Conservation (phyloP, 1,140 invertebrate genomes). For the Drosophila navojoa region DNA sequence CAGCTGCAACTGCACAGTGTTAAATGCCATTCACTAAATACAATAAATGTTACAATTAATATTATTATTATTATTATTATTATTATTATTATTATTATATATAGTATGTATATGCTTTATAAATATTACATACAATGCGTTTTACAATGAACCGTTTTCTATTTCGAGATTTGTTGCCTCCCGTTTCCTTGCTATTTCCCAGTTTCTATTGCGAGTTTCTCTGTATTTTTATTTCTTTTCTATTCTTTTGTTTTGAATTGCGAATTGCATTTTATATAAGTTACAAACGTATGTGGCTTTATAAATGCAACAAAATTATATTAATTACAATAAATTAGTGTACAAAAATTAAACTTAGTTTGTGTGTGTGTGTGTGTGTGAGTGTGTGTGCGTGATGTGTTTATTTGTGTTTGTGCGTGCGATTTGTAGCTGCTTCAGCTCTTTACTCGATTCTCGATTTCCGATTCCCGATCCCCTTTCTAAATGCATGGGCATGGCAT, state of each 20-base stretch:
- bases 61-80: slow-evolving; percentile 35
- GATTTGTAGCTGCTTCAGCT: slow-evolving; percentile 28
- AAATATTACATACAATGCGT: slow-evolving; percentile 67
- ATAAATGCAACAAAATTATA: slow-evolving; percentile 71
- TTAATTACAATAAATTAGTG: slow-evolving; percentile 67
- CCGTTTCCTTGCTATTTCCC: slow-evolving; percentile 19
- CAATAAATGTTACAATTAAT: slow-evolving; percentile 60
- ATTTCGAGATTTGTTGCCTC: slow-evolving; percentile 27
- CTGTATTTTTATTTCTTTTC: slow-evolving; percentile 11
- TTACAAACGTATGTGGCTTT: slow-evolving; percentile 36
- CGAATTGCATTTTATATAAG: slow-evolving; percentile 25
- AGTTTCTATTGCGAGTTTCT: slow-evolving; percentile 45
- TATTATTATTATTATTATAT: slow-evolving; percentile 39
- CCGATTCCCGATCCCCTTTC: not conserved
- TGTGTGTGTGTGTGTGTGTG: slow-evolving; percentile 36
- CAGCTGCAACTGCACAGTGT: slow-evolving; percentile 65
- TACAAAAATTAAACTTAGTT: slow-evolving; percentile 57
- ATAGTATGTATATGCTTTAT: slow-evolving; percentile 57
- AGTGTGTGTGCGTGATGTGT: slow-evolving; percentile 15
- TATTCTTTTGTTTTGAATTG: slow-evolving; percentile 30
- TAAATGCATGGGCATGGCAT: slow-evolving; percentile 10
- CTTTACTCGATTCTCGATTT: not conserved
- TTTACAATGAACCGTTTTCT: slow-evolving; percentile 64
- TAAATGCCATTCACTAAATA: slow-evolving; percentile 80
- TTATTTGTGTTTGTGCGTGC: slow-evolving; percentile 18